Percentiles rank a stretch among this genome's conserved stretches.
These are phyloP conservation scores for Megalops atlanticus DNA, from an alignment of 2,113 vertebrate genomes.

Conservation along the genomic window DNA sequence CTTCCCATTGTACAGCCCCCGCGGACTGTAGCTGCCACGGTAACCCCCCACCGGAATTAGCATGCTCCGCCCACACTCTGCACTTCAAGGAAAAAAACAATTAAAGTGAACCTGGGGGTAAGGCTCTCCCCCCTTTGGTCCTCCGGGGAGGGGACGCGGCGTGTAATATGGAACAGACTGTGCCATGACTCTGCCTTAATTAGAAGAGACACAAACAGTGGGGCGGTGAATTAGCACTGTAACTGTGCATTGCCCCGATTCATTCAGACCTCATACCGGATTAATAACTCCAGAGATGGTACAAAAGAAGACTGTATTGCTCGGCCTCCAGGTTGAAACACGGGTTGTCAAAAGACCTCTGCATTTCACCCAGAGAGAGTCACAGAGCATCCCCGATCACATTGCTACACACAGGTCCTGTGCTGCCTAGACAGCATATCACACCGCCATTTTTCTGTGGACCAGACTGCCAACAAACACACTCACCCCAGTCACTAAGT, in stretches of 20 bases:
- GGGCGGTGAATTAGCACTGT: constrained; percentile 89
- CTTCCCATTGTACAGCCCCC: constrained; percentile 56
- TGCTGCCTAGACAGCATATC: background rate
- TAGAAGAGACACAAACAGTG: constrained; percentile 87
- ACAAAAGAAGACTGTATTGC: constrained; percentile 88
- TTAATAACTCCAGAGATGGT: constrained; percentile 87
- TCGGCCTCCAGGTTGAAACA: constrained; percentile 80
- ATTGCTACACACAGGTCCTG: background rate
- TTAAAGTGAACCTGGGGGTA: constrained; percentile 81
- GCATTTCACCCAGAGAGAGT: constrained; percentile 79
- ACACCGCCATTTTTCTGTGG: background rate
- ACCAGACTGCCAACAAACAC: background rate
- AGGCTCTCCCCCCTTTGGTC: constrained; percentile 72
- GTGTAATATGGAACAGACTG: constrained; percentile 71
- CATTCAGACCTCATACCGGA: constrained; percentile 87
- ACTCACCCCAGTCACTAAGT: constrained; percentile 2
- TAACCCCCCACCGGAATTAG: constrained; percentile 60
- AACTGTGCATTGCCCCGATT: constrained; percentile 82
- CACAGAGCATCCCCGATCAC: background rate
- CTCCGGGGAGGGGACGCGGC: constrained; percentile 58
- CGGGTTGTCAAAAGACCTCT: constrained; percentile 85
- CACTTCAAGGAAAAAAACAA: constrained; percentile 84
- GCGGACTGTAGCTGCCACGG: constrained; percentile 36
- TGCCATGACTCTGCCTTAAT: constrained; percentile 91
- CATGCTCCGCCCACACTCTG: constrained; percentile 61